These are phyloP conservation scores for Papilio dardanus DNA, from an alignment of 1,140 invertebrate genomes.

Conservation along the genomic window DNA sequence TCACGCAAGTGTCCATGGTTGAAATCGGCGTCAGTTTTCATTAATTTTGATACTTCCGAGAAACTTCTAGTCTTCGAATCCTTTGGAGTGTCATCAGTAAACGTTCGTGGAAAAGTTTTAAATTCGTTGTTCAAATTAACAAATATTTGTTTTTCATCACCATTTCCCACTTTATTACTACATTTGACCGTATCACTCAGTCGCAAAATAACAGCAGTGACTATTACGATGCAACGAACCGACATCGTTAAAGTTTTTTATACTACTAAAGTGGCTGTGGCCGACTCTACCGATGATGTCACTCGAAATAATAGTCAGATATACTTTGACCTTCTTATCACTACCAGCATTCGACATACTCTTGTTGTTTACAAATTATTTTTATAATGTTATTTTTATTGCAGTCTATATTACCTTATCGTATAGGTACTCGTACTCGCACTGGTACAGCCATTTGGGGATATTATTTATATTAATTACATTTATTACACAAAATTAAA, in stretches of 20 bases:
- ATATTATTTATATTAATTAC: background rate
- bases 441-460: background rate
- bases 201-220: conserved; percentile 11
- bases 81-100: background rate
- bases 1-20: background rate
- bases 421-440: no score
- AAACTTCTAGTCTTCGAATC: background rate
- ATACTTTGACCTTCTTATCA: conserved; percentile 55
- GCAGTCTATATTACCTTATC: background rate
- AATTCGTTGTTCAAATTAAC: background rate
- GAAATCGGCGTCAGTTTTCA: background rate
- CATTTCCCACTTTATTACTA: conserved; percentile 31
- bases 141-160: conserved; percentile 22
- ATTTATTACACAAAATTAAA: background rate
- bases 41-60: background rate
- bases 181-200: conserved; percentile 10
- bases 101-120: background rate
- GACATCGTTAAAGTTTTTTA: conserved; percentile 44
- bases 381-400: background rate
- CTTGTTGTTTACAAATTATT: background rate
- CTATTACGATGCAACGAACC: conserved; percentile 37
- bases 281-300: conserved; percentile 13
- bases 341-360: background rate
- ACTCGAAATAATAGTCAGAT: conserved; percentile 39
- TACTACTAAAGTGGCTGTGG: conserved; percentile 40